These are phyloP conservation scores for Echeneis naucrates DNA, from an alignment of 2,797 vertebrate species.

Conservation along the genomic window DNA sequence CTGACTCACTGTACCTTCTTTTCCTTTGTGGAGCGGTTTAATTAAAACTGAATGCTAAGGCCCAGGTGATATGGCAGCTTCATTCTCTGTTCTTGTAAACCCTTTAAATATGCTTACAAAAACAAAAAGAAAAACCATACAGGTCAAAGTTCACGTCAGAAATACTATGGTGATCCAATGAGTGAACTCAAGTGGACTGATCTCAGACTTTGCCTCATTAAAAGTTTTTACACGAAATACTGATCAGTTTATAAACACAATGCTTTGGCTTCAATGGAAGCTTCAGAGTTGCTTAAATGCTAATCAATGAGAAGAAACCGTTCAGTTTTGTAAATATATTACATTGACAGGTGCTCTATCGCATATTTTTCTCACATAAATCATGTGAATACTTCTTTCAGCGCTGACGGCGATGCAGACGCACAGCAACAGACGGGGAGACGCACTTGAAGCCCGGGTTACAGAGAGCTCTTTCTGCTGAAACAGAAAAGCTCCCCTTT, in stretches of 20 bases:
- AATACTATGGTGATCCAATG: background rate
- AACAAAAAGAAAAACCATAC: too few relatives aligned
- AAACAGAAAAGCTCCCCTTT: constrained; percentile 61
- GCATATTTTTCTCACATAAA: constrained; percentile 9
- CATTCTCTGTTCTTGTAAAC: too few relatives aligned
- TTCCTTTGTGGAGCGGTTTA: background rate
- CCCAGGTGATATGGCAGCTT: background rate
- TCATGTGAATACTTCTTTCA: constrained; percentile 54
- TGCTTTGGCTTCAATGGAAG: background rate
- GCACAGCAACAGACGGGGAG: constrained; percentile 26
- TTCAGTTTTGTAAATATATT: too few relatives aligned
- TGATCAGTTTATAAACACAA: background rate
- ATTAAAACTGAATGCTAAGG: background rate
- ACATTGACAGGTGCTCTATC: background rate
- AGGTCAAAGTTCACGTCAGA: background rate
- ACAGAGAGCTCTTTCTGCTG: constrained; percentile 74
- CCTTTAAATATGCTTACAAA: too few relatives aligned
- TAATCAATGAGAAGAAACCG: background rate
- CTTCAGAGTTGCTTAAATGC: background rate
- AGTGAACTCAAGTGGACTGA: too few relatives aligned
- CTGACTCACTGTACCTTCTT: background rate
- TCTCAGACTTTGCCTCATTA: background rate
- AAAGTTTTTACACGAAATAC: background rate
- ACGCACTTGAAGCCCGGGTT: constrained; percentile 35
- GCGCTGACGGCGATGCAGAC: constrained; percentile 25